phyloP scores from a whole-genome alignment of 2,888 invertebrate genomes.

The Colletes collaris region DNA sequence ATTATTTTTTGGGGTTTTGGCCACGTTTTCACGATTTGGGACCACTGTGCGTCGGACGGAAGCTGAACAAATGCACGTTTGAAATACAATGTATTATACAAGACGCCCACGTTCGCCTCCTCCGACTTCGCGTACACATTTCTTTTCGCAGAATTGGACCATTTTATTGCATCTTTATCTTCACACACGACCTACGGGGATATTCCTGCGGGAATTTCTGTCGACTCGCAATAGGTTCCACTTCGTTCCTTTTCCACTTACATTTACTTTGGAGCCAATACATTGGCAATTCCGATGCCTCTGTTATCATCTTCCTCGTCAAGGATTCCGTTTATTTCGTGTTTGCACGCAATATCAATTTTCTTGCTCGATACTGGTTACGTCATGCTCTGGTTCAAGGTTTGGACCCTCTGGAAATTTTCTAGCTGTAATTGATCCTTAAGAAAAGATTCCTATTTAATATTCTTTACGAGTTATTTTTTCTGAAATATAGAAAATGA shows the following conservation, averaged over 20 bases:
- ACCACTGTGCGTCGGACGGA: not conserved
- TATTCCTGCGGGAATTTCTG: not conserved
- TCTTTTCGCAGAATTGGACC: constrained; percentile 15
- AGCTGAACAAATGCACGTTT: not conserved
- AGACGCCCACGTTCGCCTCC: constrained; percentile 8
- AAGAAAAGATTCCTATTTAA: too few species aligned
- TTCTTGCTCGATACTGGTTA: too few species aligned
- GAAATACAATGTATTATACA: constrained; percentile 4
- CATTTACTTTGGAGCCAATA: not conserved
- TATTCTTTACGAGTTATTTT: too few species aligned
- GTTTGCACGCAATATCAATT: too few species aligned
- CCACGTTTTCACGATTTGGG: too few species aligned
- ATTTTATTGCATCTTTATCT: constrained; percentile 19
- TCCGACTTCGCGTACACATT: constrained; percentile 2
- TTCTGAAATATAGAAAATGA: too few species aligned
- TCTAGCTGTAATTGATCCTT: too few species aligned
- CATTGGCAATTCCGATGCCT: not conserved
- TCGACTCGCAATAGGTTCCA: not conserved
- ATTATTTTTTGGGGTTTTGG: too few species aligned
- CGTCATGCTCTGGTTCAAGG: too few species aligned
- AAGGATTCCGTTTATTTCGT: too few species aligned
- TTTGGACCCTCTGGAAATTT: too few species aligned
- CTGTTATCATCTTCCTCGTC: too few species aligned
- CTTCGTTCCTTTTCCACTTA: not conserved
- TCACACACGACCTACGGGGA: not conserved